These are phyloP conservation scores for Haliclona indistincta DNA, from an alignment of 37 sponge, comb jelly and placozoan species.

Conservation along the genomic window DNA sequence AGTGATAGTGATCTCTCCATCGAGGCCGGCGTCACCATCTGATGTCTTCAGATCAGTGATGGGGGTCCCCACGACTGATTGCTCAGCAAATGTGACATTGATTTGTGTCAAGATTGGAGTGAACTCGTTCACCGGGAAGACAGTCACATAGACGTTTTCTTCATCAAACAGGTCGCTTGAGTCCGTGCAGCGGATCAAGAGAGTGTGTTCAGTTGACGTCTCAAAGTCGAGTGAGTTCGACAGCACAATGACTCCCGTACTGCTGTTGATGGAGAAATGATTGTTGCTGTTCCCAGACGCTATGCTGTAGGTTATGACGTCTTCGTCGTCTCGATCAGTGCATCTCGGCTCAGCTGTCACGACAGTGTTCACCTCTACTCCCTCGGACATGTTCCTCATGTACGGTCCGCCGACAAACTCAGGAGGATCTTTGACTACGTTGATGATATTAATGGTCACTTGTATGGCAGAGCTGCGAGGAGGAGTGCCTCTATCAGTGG, in stretches of 20 bases:
- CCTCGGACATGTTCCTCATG: conserved; percentile 23
- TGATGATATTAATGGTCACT: conserved; percentile 20
- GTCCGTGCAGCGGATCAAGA: conserved; percentile 39
- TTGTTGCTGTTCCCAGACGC: conserved; percentile 16
- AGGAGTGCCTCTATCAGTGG: conserved; percentile 31
- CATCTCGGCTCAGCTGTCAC: conserved; percentile 7
- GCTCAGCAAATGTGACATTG: not conserved
- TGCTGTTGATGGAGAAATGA: conserved; percentile 30
- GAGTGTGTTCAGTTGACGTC: not conserved
- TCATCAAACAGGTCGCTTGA: conserved; percentile 4
- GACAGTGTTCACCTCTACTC: conserved; percentile 5
- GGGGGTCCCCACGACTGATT: conserved; percentile 6
- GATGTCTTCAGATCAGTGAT: conserved; percentile 22
- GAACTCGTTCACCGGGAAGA: conserved; percentile 57
- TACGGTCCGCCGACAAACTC: conserved; percentile 19
- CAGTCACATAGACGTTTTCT: conserved; percentile 19
- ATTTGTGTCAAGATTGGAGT: conserved; percentile 16
- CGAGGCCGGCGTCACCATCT: conserved; percentile 58
- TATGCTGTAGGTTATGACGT: conserved; percentile 30
- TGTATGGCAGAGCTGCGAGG: not conserved
- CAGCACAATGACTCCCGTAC: conserved; percentile 35
- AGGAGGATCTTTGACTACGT: conserved; percentile 36
- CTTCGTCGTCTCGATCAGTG: conserved; percentile 36
- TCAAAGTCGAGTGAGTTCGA: conserved; percentile 39
- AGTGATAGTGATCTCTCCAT: conserved; percentile 52